Evolutionary conservation across 2,113 vertebrate genomes (phyloP).

Genomic region (Nothobranchius kuhntae): DNA sequence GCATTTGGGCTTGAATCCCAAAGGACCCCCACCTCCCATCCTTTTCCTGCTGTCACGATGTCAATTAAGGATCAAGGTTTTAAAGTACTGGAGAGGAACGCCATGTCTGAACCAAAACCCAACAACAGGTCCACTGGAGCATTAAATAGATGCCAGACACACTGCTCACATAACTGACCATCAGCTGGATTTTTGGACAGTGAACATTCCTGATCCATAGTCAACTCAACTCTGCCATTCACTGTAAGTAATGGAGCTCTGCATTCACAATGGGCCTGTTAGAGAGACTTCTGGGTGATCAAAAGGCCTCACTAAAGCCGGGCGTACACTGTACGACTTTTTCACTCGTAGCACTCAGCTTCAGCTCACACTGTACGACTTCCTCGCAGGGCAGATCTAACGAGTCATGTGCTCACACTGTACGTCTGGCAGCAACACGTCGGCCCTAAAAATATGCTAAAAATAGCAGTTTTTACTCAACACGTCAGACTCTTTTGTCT

Average conservation of each 20-base stretch:
- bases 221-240: constrained; percentile 28
- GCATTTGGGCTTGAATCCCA: neutral
- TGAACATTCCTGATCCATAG: constrained; percentile 41
- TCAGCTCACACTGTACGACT: no score
- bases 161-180: constrained; percentile 55
- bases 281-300: constrained; percentile 28
- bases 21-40: neutral
- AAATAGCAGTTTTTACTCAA: no score
- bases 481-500: no score
- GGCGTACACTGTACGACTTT: no score
- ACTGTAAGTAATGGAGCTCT: constrained; percentile 35
- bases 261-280: constrained; percentile 13
- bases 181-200: constrained; percentile 53
- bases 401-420: no score
- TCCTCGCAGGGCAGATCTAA: no score
- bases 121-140: constrained; percentile 45
- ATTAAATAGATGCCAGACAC: constrained; percentile 50
- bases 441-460: no score
- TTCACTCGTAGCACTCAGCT: no score
- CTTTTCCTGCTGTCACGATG: constrained; percentile 18
- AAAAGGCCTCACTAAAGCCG: constrained; percentile 8
- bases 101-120: constrained; percentile 44
- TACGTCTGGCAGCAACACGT: no score
- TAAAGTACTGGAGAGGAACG: constrained; percentile 44
- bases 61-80: constrained; percentile 59